phyloP scores from a whole-genome alignment of 2,797 vertebrate genomes.

The Cheirogaleus major region DNA sequence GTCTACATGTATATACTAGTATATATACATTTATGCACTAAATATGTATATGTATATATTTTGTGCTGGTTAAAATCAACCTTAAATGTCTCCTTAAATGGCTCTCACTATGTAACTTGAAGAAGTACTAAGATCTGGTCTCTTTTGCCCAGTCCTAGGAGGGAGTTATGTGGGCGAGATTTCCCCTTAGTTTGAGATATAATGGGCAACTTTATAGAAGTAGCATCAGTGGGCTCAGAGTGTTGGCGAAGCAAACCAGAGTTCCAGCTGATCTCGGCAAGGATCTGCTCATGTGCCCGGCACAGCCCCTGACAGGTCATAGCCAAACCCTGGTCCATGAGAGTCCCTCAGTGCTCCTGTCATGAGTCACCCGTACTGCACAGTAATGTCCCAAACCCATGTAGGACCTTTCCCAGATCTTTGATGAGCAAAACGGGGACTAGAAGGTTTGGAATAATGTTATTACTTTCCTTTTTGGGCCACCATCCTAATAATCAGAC shows the following conservation, averaged over 20 bases:
- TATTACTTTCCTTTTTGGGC: not conserved
- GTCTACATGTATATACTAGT: not conserved
- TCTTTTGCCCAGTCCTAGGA: not conserved
- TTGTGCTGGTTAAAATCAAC: not conserved
- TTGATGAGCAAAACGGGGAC: too few species aligned
- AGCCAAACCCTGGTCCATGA: accelerated
- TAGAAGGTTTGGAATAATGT: accelerated
- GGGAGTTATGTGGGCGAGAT: too few species aligned
- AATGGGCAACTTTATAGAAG: not conserved
- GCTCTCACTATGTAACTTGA: not conserved
- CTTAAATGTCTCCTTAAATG: not conserved
- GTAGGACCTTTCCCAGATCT: accelerated
- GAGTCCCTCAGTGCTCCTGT: too few species aligned
- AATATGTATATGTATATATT: not conserved
- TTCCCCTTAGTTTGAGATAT: not conserved
- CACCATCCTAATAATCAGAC: not conserved
- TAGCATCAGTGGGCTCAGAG: not conserved
- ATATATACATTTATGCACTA: too few species aligned
- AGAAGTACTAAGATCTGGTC: not conserved
- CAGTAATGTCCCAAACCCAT: accelerated
- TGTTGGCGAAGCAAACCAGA: accelerated
- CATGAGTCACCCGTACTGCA: accelerated
- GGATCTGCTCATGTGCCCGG: not conserved
- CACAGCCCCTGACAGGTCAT: not conserved
- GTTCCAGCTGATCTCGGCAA: accelerated